Percentiles rank a stretch among this genome's conserved stretches.
Conservation (phyloP, 2,797 vertebrate genomes). For the Tenualosa ilisha region DNA sequence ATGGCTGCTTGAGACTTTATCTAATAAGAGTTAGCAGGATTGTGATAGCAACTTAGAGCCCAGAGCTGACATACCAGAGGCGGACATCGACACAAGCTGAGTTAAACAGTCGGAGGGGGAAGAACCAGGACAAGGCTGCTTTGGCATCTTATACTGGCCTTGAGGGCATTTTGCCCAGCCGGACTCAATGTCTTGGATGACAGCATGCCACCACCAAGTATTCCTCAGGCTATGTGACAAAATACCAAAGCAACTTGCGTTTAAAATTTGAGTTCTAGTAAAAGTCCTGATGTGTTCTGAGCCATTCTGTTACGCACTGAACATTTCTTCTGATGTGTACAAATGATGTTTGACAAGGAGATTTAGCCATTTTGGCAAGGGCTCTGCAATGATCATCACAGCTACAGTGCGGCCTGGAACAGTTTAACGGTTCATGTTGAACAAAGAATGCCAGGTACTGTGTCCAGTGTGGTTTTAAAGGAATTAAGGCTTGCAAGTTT, state of each 20-base stretch:
- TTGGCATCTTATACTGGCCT: background rate
- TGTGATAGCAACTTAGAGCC: background rate
- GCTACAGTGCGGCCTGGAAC: background rate
- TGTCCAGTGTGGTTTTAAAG: background rate
- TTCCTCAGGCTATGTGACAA: background rate
- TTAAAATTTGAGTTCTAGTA: background rate
- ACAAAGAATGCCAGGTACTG: background rate
- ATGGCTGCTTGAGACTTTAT: constrained; percentile 8
- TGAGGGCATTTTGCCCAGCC: background rate
- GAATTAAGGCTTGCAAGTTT: background rate
- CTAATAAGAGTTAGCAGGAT: background rate
- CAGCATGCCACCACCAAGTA: background rate
- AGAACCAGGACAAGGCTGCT: background rate
- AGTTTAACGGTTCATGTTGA: constrained; percentile 4
- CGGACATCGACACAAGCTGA: background rate
- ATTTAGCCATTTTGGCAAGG: background rate
- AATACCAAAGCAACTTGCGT: background rate
- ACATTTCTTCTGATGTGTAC: background rate
- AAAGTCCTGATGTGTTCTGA: background rate
- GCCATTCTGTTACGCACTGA: background rate
- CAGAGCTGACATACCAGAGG: constrained; percentile 26
- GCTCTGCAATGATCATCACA: background rate
- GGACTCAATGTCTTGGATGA: background rate
- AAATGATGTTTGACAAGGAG: background rate
- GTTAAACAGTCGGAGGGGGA: background rate